A percentile compares a stretch with the other conserved stretches of the same genome.
Evolutionary conservation across 2,888 invertebrate species (phyloP).

Genomic region (Steinernema carpocapsae): DNA sequence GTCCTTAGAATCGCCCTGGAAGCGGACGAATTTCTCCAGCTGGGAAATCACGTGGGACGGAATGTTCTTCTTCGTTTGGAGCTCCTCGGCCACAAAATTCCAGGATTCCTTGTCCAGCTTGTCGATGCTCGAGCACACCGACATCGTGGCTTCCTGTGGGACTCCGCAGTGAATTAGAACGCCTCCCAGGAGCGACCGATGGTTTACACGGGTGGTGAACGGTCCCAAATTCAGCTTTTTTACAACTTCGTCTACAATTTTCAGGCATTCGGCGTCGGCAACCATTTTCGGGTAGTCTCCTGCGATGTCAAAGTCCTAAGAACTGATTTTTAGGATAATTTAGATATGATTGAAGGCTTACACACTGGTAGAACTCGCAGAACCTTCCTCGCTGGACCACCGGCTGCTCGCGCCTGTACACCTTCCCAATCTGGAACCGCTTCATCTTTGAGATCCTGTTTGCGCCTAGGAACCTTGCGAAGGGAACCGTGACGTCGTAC

Average conservation of each 20-base stretch:
- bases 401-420: constrained; percentile 93
- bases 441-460: constrained; percentile 92
- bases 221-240: constrained; percentile 82
- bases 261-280: constrained; percentile 94
- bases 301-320: constrained; percentile 97
- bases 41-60: not conserved
- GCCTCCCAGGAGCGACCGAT: constrained; percentile 89
- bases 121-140: constrained; percentile 95
- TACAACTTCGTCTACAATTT: constrained; percentile 90
- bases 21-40: not conserved
- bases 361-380: constrained; percentile 98
- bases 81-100: constrained; percentile 82
- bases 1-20: not conserved
- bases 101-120: constrained; percentile 85
- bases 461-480: constrained; percentile 97
- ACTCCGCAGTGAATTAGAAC: constrained; percentile 97
- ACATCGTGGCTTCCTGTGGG: constrained; percentile 84
- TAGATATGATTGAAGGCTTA: constrained; percentile 74
- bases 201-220: constrained; percentile 88
- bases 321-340: constrained; percentile 54
- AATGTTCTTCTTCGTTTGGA: constrained; percentile 69
- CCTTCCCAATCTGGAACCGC: constrained; percentile 97
- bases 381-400: constrained; percentile 93
- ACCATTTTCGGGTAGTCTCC: constrained; percentile 94
- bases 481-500: constrained; percentile 94